phyloP scores from a whole-genome alignment of 1,140 invertebrate genomes.

The Homarus americanus region DNA sequence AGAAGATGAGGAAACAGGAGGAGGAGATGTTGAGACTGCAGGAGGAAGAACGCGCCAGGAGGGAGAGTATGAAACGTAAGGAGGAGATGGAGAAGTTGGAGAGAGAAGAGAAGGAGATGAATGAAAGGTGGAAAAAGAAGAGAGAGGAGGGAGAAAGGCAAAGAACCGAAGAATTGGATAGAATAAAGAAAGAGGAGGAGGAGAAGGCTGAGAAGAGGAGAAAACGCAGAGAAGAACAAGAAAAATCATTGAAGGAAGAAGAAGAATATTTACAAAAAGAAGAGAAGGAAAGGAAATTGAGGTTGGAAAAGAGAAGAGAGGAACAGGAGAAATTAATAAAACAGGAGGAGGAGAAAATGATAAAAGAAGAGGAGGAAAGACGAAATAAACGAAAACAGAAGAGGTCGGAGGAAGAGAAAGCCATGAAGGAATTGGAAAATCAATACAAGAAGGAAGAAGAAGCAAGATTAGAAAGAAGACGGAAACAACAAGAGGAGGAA shows the following conservation, averaged over 20 bases:
- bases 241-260: conserved; percentile 65
- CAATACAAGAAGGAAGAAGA: conserved; percentile 70
- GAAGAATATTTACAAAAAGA: conserved; percentile 61
- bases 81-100: conserved; percentile 74
- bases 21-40: conserved; percentile 51
- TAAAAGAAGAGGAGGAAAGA: conserved; percentile 67
- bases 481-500: conserved; percentile 42
- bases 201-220: conserved; percentile 69
- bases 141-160: conserved; percentile 69
- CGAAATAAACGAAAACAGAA: conserved; percentile 56
- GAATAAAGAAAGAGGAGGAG: conserved; percentile 60
- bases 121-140: conserved; percentile 75
- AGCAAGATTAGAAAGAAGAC: conserved; percentile 74
- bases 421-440: conserved; percentile 52
- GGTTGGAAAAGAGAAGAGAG: conserved; percentile 25
- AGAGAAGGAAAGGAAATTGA: conserved; percentile 55
- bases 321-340: conserved; percentile 50
- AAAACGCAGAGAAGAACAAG: conserved; percentile 17
- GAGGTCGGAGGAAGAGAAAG: conserved; percentile 57
- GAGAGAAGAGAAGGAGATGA: conserved; percentile 70
- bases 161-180: conserved; percentile 17
- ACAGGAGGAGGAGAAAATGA: conserved; percentile 42
- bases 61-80: conserved; percentile 73
- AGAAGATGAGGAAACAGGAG: conserved; percentile 36
- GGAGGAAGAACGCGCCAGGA: conserved; percentile 71